Evolutionary conservation across 2,888 invertebrate genomes (phyloP), one percentile per base, ranked within the genome.

Genomic region (Tuta absoluta): DNA sequence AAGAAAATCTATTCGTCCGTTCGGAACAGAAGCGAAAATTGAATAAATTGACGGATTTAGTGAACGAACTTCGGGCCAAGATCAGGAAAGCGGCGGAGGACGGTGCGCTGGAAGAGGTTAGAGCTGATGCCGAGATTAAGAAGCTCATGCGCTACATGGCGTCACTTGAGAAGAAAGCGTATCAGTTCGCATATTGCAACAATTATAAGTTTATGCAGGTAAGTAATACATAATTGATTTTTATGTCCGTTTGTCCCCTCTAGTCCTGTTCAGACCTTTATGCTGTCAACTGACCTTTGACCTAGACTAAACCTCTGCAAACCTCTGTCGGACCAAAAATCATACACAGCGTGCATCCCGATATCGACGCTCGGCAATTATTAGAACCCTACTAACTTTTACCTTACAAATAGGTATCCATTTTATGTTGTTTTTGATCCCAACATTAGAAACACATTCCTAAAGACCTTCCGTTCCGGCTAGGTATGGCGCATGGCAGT

Each of bases 1-100:
- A 97, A 71, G 98, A 98, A 84, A 97, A 96, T 80, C 91, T 95
- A 0, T 94, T 95, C 51, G 94, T 97, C 7, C 94, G 95, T 75
- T 95, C 95, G 60, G 95, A 96, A 72, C 96, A 96, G 75, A 96
- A 96, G 75, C 92, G 95, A 10, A 93, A 94, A 70, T 91, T 96
- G 5, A 95, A 95, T 71, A 96, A 95, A 86, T 92, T 96, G 73
- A 94, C 96, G 60, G 97, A 97, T 78, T 82, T 93, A 0, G 93
- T 96, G 0, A 95, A 94, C 65, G 84, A 86, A 2, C 84, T 96
- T 19, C 94, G 94, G 63, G 87, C 93, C 19, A 94, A 94, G 78
- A 94, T 95, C 63, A 87, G 91, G 0, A 94, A 95, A 41, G 93
- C 95, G 14, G 94, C 95, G 57, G 93, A 93, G 66, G 93, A 92